These are phyloP conservation scores for Callospermophilus lateralis DNA, from an alignment of 2,113 vertebrate genomes.

Conservation along the genomic window DNA sequence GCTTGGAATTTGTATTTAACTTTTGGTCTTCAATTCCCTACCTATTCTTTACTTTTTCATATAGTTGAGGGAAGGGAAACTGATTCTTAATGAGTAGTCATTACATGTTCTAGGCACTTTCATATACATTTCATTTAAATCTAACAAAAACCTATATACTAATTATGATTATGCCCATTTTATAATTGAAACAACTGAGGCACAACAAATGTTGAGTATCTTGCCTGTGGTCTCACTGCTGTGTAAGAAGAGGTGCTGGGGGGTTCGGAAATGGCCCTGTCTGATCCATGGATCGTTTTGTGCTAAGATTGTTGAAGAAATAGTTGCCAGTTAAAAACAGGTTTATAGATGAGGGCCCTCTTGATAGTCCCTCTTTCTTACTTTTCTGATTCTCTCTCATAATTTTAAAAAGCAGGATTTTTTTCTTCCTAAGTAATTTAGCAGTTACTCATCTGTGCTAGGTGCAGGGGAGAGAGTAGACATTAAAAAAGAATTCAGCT, in stretches of 20 bases:
- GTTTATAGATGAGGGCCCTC: background rate
- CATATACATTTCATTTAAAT: background rate
- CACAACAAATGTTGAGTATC: background rate
- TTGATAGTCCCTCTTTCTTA: background rate
- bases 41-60: background rate
- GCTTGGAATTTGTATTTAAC: conserved; percentile 7
- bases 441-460: background rate
- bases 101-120: conserved; percentile 1
- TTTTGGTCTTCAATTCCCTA: conserved; percentile 16
- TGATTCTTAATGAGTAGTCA: background rate
- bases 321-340: background rate
- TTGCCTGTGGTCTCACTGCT: background rate
- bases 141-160: background rate
- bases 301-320: background rate
- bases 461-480: background rate
- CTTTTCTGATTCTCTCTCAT: background rate
- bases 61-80: background rate
- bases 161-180: background rate
- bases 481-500: background rate
- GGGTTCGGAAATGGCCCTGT: background rate
- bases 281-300: background rate
- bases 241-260: background rate
- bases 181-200: background rate
- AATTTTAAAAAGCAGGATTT: conserved; percentile 30
- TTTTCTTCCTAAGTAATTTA: background rate